Conservation (phyloP, 2,113 vertebrate species). For the Oncorhynchus gorbuscha region DNA sequence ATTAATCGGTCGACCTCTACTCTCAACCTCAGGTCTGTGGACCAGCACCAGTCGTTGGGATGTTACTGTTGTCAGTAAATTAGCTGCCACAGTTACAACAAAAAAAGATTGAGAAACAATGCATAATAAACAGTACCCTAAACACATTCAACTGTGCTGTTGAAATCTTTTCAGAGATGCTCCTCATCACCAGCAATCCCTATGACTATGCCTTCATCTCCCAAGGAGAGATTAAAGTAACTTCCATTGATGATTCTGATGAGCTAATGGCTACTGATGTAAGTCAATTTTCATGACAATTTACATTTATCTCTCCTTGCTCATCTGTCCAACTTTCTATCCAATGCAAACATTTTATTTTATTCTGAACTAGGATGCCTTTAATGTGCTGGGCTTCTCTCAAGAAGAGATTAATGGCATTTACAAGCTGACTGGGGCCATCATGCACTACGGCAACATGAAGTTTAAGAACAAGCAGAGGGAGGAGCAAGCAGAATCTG, state of each 20-base stretch:
- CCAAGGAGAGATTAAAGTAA: slow-evolving; percentile 69
- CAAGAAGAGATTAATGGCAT: slow-evolving; percentile 73
- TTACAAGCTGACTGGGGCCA: slow-evolving; percentile 77
- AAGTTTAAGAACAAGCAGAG: slow-evolving; percentile 82
- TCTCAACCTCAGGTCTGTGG: too few species aligned
- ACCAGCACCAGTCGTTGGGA: too few species aligned
- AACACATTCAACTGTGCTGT: neutral
- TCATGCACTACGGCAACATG: slow-evolving; percentile 83
- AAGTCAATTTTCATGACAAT: slow-evolving; percentile 41
- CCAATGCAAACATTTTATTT: neutral
- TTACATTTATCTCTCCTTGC: too few species aligned
- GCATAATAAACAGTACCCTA: neutral
- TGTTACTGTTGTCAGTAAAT: too few species aligned
- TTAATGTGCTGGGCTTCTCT: slow-evolving; percentile 83
- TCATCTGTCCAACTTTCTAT: neutral
- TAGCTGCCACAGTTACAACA: too few species aligned
- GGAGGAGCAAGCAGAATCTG: slow-evolving; percentile 80
- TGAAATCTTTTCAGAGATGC: slow-evolving; percentile 58
- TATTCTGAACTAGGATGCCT: slow-evolving; percentile 58
- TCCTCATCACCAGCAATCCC: slow-evolving; percentile 68
- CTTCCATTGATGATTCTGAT: slow-evolving; percentile 76
- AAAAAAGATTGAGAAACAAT: neutral
- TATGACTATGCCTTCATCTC: slow-evolving; percentile 69
- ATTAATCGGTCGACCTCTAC: too few species aligned
- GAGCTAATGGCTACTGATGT: slow-evolving; percentile 86